Evolutionary conservation across 2,888 invertebrate genomes (phyloP).

Genomic region (Xestia xanthographa): DNA sequence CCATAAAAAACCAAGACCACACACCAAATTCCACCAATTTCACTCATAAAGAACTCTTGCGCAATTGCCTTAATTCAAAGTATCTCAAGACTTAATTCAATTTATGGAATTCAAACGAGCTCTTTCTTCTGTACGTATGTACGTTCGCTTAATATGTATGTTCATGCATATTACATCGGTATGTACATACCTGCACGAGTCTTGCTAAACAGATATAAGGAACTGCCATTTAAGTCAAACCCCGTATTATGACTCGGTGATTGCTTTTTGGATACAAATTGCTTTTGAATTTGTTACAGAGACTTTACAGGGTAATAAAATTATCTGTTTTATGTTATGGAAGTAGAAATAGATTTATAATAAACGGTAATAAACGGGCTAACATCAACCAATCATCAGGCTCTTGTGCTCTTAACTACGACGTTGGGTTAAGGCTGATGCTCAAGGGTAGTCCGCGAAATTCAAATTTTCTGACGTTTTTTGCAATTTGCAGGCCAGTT

Average conservation of each 20-base stretch:
- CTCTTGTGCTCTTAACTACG: not conserved
- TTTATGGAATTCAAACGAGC: constrained; percentile 48
- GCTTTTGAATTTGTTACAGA: not conserved
- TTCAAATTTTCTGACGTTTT: no score
- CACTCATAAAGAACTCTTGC: constrained; percentile 23
- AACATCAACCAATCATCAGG: not conserved
- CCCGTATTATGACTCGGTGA: constrained; percentile 21
- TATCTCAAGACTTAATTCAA: constrained; percentile 29
- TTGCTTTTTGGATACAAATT: constrained; percentile 31
- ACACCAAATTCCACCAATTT: not conserved
- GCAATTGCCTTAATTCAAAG: constrained; percentile 31
- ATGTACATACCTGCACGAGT: constrained; percentile 45
- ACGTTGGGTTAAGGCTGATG: not conserved
- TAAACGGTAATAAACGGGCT: not conserved
- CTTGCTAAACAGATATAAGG: constrained; percentile 38
- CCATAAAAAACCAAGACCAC: constrained; percentile 14
- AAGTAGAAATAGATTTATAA: not conserved
- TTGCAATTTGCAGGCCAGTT: no score
- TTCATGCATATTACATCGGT: constrained; percentile 48
- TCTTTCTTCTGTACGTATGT: constrained; percentile 30
- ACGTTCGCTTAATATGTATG: constrained; percentile 41
- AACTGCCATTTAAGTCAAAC: constrained; percentile 33
- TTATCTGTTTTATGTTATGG: not conserved
- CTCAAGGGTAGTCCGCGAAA: no score
- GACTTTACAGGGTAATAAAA: not conserved